phyloP scores from a whole-genome alignment of 2,888 invertebrate genomes.

The Eupithecia centaureata region DNA sequence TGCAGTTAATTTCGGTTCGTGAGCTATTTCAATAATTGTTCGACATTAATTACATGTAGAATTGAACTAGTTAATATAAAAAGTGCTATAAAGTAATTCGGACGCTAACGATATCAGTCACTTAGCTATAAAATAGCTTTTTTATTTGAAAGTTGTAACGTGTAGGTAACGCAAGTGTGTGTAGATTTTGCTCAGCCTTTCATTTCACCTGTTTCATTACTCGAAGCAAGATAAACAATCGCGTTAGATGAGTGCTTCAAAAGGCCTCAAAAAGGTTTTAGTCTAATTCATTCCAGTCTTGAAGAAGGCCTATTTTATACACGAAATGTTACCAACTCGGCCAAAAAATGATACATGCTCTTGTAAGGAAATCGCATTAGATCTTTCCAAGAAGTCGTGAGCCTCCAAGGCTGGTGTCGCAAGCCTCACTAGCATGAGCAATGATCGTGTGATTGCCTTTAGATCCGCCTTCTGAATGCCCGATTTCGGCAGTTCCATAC shows the following conservation, averaged over 20 bases:
- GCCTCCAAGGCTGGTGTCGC: conserved; percentile 55
- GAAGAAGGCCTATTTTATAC: background rate
- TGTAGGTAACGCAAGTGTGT: too few species aligned
- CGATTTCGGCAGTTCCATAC: conserved; percentile 53
- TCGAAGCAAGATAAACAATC: background rate
- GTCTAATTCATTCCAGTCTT: background rate
- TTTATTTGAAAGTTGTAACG: background rate
- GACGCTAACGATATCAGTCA: conserved; percentile 17
- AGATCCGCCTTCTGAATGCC: conserved; percentile 67
- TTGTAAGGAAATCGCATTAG: conserved; percentile 26
- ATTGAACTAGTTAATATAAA: conserved; percentile 21
- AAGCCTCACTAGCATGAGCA: conserved; percentile 51
- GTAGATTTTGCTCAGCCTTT: background rate
- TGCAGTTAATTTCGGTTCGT: conserved; percentile 35
- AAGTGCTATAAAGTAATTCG: conserved; percentile 24
- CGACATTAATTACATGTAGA: conserved; percentile 37
- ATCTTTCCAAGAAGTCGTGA: conserved; percentile 30
- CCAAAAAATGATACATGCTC: conserved; percentile 26
- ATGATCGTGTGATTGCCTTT: conserved; percentile 51
- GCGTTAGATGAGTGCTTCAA: background rate
- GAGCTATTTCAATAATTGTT: conserved; percentile 38
- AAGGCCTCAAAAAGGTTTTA: background rate
- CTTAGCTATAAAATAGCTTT: background rate
- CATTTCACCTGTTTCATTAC: background rate
- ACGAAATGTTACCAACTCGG: background rate